Evolutionary conservation across 2,888 invertebrate genomes (phyloP).

Genomic region (Oligia strigilis): DNA sequence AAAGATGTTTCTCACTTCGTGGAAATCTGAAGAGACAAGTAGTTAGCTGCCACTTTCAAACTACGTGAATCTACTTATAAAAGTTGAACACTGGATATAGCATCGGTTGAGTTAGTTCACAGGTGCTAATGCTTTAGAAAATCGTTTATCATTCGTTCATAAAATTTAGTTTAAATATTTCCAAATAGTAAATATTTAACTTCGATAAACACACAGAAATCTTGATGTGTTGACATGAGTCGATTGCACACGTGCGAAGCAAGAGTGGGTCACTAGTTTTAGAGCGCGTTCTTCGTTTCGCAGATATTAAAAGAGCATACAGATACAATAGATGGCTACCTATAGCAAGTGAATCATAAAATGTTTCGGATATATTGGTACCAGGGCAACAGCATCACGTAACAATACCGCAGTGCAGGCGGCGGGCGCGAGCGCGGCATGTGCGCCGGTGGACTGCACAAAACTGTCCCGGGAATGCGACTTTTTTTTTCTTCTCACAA

Average conservation of each 20-base stretch:
- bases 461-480: constrained; percentile 62
- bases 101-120: not conserved
- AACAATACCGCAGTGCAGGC: constrained; percentile 86
- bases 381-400: constrained; percentile 81
- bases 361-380: constrained; percentile 44
- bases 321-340: constrained; percentile 11
- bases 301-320: constrained; percentile 5
- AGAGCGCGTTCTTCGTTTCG: constrained; percentile 6
- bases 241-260: not conserved
- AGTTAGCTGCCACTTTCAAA: constrained; percentile 12
- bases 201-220: not conserved
- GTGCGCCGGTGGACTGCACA: constrained; percentile 64
- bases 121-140: not conserved
- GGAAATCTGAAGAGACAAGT: not conserved
- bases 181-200: not conserved
- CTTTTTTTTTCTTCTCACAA: constrained; percentile 59
- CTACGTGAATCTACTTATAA: not conserved
- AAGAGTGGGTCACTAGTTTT: not conserved
- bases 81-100: constrained; percentile 6
- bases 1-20: constrained; percentile 1
- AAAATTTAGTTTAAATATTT: not conserved
- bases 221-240: not conserved
- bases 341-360: constrained; percentile 22
- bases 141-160: constrained; percentile 1
- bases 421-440: constrained; percentile 47